Base-by-base conservation (phyloP, 2,113 vertebrate genomes). In the Neogobius melanostomus region DNA sequence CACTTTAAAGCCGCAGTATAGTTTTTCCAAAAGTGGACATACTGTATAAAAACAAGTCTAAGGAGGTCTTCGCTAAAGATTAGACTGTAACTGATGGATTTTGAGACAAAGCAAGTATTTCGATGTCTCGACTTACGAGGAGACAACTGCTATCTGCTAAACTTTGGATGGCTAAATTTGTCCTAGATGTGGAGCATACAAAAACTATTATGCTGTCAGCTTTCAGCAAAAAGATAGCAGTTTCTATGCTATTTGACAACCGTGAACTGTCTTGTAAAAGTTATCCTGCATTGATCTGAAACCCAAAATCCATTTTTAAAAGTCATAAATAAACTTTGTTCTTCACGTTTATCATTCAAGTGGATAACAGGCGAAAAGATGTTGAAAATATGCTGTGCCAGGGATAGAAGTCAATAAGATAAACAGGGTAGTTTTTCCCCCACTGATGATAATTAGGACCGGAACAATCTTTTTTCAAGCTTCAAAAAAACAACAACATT, bases 191-290 rank as follows among this genome's bases (percentile, higher is more conserved):
- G 8, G 8, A 66, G 6, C 48, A 67, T 9, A 50, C 21, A 45
- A 78, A 68, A 69, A 68, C 6, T 6, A 72, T 69, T 71, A 69
- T 53, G 42, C 76, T 82, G 17, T 66, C 44, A 59, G 17, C 54
- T 36, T 57, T 15, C 6, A 14, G 28, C 56, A 42, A 56, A 4
- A 11, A 8, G 17, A 56, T 28, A 10, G 53, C 53, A 56, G 5
- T 53, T 53, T 53, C 52, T 17, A 8, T 50, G 11, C 11, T 5
- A 36, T 36, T 36, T 36, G 28, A 36, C 28, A 36, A 5, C 28
- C 28, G 28, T 49, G 49, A n/a, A 51, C 15, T 3, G 9, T 11
- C 11, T 51, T 51, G 50, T 6, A n/a, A 51, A 36, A 36, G 28
- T 36, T 2, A 36, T 36, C 28, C 3, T 36, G 28, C 28, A 36